Conservation (phyloP, 2,797 vertebrate species). For the Sebastes wilsoni region DNA sequence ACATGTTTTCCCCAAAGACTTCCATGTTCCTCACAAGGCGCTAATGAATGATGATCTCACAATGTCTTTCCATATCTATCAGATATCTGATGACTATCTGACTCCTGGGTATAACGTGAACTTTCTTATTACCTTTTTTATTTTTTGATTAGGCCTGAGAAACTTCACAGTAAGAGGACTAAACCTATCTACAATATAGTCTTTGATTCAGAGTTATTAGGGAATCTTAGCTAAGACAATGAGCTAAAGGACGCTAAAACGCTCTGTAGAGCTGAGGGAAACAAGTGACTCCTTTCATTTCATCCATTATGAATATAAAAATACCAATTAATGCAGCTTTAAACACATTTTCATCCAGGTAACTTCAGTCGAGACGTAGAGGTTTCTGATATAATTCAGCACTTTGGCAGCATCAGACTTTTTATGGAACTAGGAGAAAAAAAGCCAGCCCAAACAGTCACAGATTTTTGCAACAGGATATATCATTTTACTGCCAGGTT, state of each 20-base stretch:
- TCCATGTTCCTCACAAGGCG: slow-evolving; percentile 13
- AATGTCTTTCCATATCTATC: slow-evolving; percentile 6
- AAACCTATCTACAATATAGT: too few relatives aligned
- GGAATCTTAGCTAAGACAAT: neutral
- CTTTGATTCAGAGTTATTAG: neutral
- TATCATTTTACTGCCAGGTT: neutral
- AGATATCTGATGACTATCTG: slow-evolving; percentile 12
- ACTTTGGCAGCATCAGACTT: neutral
- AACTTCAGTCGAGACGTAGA: neutral
- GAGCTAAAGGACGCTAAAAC: neutral
- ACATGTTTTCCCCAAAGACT: slow-evolving; percentile 47
- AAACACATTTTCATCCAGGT: neutral
- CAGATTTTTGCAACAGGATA: neutral
- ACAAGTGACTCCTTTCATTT: neutral
- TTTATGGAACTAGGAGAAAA: neutral
- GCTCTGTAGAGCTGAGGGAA: neutral
- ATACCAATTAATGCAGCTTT: neutral
- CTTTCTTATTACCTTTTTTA: neutral
- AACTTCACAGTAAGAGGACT: neutral
- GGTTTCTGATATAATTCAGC: neutral
- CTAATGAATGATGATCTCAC: slow-evolving; percentile 54
- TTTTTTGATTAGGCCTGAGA: neutral
- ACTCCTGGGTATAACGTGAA: slow-evolving; percentile 9
- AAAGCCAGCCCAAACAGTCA: neutral
- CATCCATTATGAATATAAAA: neutral